Base-by-base conservation (phyloP, 2,888 invertebrate genomes). In the Oxytorus armatus region DNA sequence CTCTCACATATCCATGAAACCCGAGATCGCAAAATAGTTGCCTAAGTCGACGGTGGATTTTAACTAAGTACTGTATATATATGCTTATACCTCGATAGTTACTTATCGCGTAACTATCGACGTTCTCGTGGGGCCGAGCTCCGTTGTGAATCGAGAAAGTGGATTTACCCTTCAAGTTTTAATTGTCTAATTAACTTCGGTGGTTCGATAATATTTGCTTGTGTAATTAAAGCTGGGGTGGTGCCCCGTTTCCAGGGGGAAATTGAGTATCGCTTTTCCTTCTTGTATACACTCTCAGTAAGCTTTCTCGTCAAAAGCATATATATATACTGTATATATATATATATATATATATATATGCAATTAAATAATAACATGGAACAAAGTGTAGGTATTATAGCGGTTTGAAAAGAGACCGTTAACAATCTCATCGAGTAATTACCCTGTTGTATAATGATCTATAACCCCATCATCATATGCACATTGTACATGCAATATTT, bases 151-250 rank as follows among this genome's bases (percentile, higher is more conserved):
- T 72, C 66, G 44, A 61, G 79, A 86, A 86, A 86, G 86, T 85
- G 84, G 72, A 84, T 87, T 87, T 86, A 86, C 84, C 84, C 83
- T 85, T 85, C 85, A 88, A 88, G 88, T 89, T 88, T 89, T 88
- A 88, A 88, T 89, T 88, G 87, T 88, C 88, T 88, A 87, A 89
- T 88, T 88, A 89, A 88, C 86, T 88, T 82, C 78, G 84, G 77
- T 82, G 83, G 86, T 86, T 88, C 88, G 86, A 88, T 88, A 88
- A 88, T 88, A 89, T 89, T 88, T 89, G 86, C 86, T 83, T 83
- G 84, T 86, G 85, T 86, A 88, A 88, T 88, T 89, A 88, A 88
- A 88, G 59, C 85, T 85, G 79, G 70, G 59, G 72, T 25, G 47
- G 29, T 42, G 10, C 57, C 59, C 7, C 36, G 61, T 63, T 63